Evolutionary conservation across 2,113 vertebrate species (phyloP).

Genomic region (Etheostoma cragini): DNA sequence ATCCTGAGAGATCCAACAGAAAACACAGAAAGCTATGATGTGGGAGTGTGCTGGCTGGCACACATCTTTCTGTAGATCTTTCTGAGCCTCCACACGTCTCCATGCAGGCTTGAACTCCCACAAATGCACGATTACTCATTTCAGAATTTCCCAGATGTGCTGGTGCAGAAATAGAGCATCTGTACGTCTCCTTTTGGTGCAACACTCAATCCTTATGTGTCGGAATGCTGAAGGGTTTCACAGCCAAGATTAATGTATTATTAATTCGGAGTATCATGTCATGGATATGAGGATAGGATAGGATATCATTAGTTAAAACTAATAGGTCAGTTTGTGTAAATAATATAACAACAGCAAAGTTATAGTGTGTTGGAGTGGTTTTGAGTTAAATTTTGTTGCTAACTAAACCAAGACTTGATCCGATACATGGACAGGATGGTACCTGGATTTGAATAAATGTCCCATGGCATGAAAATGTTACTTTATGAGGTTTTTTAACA

Average conservation of each 20-base stretch:
- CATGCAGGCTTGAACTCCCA: constrained; percentile 37
- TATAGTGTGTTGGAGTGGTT: neutral
- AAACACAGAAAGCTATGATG: constrained; percentile 13
- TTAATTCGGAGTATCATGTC: neutral
- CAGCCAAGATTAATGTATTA: neutral
- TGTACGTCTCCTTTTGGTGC: constrained; percentile 16
- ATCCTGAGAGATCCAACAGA: constrained; percentile 3
- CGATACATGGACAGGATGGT: neutral
- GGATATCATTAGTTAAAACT: neutral
- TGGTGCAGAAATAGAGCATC: constrained; percentile 35
- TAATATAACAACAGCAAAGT: neutral
- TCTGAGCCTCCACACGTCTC: constrained; percentile 31
- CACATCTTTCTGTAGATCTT: constrained; percentile 10
- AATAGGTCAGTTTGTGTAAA: neutral
- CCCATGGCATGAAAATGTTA: too few relatives aligned
- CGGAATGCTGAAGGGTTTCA: neutral
- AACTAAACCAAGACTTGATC: constrained; percentile 17
- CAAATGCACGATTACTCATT: constrained; percentile 46
- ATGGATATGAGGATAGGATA: too few relatives aligned
- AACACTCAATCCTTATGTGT: constrained; percentile 12
- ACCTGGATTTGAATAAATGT: neutral
- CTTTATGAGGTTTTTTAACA: too few relatives aligned
- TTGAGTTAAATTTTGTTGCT: neutral
- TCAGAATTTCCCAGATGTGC: constrained; percentile 59
- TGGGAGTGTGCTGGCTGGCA: constrained; percentile 33